Evolutionary conservation across 2,113 vertebrate genomes (phyloP), one percentile per base, ranked within the genome.

Genomic region (Myiagra hebetior): DNA sequence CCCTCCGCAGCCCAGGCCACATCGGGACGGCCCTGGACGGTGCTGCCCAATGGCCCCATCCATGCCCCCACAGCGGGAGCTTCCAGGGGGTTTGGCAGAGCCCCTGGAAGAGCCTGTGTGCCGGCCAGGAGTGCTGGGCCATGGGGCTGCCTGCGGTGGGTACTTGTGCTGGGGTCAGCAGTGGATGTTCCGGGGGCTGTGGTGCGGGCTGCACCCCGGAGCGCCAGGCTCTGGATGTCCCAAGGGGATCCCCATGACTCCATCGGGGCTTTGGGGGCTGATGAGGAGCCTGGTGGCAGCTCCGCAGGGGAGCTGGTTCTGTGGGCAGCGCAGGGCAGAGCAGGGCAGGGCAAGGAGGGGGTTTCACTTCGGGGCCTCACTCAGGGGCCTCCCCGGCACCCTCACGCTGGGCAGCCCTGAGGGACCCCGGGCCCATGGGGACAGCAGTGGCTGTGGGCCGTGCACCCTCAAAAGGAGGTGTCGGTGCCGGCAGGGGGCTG

Each of bases 111-210:
- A 67, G 39, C 41, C 37, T 0, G 0, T 7, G 31, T 0, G 3
- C 1, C 50, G 41, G 30, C 0, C 0, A 42, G 68, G 26, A 33
- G 41, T 8, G 42, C 10, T 12, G 67, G 63, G 27, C 57, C 23
- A 0, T 1, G 19, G 35, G 21, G 20, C 21, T 56, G 27, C 1
- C 21, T 56, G 30, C 1, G 31, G 2, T 20, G 46, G 17, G 12
- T 6, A 1, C 42, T 15, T 8, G 46, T 18, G 0, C 0, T 13
- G 50, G 8, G 12, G 1, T 30, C 62, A 27, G 6, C 0, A 5
- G 13, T 2, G 64, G 49, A 20, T 35, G 50, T 3, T 62, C 8
- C 46, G 6, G 47, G 6, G 9, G 2, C 33, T 6, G 15, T 3
- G 49, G 6, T 6, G 14, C 35, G 63, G 31, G 27, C n/a, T 72